These are phyloP conservation scores for Clinocottus analis DNA, from an alignment of 2,113 vertebrate species.

Conservation along the genomic window DNA sequence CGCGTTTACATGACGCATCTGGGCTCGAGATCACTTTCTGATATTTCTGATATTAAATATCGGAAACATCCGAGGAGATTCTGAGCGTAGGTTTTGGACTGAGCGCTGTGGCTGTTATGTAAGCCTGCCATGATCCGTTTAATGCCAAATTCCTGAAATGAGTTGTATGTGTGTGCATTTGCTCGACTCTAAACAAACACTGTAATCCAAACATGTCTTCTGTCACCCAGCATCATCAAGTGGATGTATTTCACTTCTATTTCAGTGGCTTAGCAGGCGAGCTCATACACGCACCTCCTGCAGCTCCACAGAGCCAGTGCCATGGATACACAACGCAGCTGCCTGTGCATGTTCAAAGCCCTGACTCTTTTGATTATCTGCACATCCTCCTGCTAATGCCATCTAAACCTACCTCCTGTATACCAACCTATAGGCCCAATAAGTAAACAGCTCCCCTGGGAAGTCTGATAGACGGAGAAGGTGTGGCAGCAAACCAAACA, in stretches of 20 bases:
- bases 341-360: constrained; percentile 42
- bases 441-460: constrained; percentile 2
- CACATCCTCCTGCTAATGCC: constrained; percentile 39
- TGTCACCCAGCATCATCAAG: not conserved
- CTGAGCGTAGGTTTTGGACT: not conserved
- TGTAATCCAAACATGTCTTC: not conserved
- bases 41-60: not conserved
- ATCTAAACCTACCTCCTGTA: not conserved
- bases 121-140: no score
- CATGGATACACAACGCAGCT: constrained; percentile 9
- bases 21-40: not conserved
- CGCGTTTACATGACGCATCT: not conserved
- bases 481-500: constrained; percentile 55
- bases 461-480: constrained; percentile 24
- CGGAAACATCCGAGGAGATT: not conserved
- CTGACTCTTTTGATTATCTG: not conserved
- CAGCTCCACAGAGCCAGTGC: not conserved
- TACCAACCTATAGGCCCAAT: not conserved
- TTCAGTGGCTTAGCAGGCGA: constrained; percentile 17
- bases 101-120: not conserved
- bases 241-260: not conserved
- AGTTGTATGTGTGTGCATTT: not conserved
- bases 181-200: not conserved
- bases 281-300: constrained; percentile 44
- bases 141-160: no score